Evolutionary conservation across 2,888 invertebrate genomes (phyloP).

Genomic region (Linyphia triangularis): DNA sequence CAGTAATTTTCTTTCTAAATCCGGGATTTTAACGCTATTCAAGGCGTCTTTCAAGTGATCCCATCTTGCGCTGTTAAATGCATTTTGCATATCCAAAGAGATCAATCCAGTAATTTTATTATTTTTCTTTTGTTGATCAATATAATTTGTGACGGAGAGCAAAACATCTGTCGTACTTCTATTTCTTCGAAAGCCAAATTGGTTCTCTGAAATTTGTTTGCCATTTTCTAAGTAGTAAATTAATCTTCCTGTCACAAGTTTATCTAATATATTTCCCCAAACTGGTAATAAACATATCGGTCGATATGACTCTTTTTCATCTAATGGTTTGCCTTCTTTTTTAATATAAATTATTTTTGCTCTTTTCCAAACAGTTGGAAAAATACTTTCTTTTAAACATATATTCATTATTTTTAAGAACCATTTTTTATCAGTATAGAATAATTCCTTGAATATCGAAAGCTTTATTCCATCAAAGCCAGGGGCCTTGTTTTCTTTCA

Average conservation of each 20-base stretch:
- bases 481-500: neutral
- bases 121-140: neutral
- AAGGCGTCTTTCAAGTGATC: neutral
- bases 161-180: neutral
- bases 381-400: neutral
- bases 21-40: neutral
- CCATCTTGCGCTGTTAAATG: neutral
- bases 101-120: neutral
- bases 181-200: neutral
- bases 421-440: neutral
- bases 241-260: neutral
- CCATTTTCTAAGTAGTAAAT: neutral
- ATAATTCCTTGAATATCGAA: neutral
- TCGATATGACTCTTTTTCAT: neutral
- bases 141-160: no score
- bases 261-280: conserved; percentile 1
- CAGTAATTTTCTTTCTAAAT: neutral
- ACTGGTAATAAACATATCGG: conserved; percentile 10
- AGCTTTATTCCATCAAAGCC: neutral
- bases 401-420: neutral
- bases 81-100: neutral
- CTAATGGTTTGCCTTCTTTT: neutral
- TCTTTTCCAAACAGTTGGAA: neutral
- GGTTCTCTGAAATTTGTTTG: neutral
- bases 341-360: neutral